Conservation (phyloP, 2,113 vertebrate species). For the Nothobranchius furzeri region DNA sequence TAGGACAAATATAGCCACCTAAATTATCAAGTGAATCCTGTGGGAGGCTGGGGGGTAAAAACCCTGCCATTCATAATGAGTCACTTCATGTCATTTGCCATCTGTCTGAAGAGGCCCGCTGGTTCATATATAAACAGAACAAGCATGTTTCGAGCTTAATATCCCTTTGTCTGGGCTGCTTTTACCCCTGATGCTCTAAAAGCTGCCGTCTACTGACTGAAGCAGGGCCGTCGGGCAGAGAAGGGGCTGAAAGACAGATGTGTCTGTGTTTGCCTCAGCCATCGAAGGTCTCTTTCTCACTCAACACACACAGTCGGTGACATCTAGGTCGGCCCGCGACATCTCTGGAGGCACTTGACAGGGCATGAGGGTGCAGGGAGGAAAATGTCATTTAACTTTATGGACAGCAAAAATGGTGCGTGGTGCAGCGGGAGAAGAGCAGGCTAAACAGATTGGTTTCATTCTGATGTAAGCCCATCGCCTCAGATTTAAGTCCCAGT, state of each 20-base stretch:
- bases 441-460: slow-evolving; percentile 81
- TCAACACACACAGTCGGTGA: slow-evolving; percentile 56
- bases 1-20: slow-evolving; percentile 58
- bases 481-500: slow-evolving; percentile 68
- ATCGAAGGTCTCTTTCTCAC: slow-evolving; percentile 56
- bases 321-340: slow-evolving; percentile 64
- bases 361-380: slow-evolving; percentile 55
- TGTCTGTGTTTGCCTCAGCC: slow-evolving; percentile 63
- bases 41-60: neutral
- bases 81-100: slow-evolving; percentile 52
- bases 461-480: slow-evolving; percentile 75
- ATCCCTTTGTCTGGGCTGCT: slow-evolving; percentile 34
- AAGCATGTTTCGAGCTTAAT: slow-evolving; percentile 46
- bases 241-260: slow-evolving; percentile 42
- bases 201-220: slow-evolving; percentile 39
- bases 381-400: slow-evolving; percentile 80
- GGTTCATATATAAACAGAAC: slow-evolving; percentile 40
- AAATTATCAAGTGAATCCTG: slow-evolving; percentile 44
- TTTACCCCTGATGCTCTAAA: slow-evolving; percentile 44
- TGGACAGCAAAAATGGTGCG: slow-evolving; percentile 72
- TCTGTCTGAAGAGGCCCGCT: slow-evolving; percentile 45
- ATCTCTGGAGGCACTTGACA: slow-evolving; percentile 67
- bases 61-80: slow-evolving; percentile 33
- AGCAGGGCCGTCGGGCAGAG: slow-evolving; percentile 28
- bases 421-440: slow-evolving; percentile 72